Evolutionary conservation across 2,113 vertebrate genomes (phyloP), one percentile per base, ranked within the genome.

Genomic region (Rousettus leschenaultii): DNA sequence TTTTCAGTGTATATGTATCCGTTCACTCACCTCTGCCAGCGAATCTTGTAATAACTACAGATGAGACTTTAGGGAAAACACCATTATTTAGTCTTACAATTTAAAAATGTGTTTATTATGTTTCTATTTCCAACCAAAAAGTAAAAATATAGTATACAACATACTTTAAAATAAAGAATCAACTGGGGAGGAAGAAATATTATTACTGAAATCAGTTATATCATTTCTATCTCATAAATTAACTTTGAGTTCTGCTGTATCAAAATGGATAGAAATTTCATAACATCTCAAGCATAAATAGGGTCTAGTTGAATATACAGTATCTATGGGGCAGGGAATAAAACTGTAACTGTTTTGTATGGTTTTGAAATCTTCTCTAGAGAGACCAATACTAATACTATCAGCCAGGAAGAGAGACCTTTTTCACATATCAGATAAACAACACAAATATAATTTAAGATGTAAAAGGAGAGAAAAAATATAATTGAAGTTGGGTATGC

Each of bases 171-270:
- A 4, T 21, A 33, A 91, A 94, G 7, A 53, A 9, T 92, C 35
- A 94, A 24, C 53, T 74, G 40, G 3, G 75, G 4, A 12, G 75
- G 3, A 12, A 93, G 61, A 59, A 1, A 53, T 89, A 4, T 1
- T 83, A 66, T 15, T 22, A 45, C 0, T 80, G 0, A 0, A 5
- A 59, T 1, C 18, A 9, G 22, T n/a, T 38, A 2, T 73, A 65
- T 91, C 35, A 92, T 28, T 85, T 83, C 19, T 83, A 40, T n/a
- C 19, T 89, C 59, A 96, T 92, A 86, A 94, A 93, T 92, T 85
- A 86, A 15, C 8, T 57, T 68, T 85, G 61, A 22, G 19, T 86
- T 86, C 2, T 71, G 30, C 21, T 84, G 4, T 61, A 75, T 61
- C 26, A 73, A 89, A 96, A 91, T 35, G 91, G 89, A 59, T 70